Evolutionary conservation across 1,140 invertebrate species (phyloP), one percentile per base, ranked within the genome.

Genomic region (Camponotus floridanus): DNA sequence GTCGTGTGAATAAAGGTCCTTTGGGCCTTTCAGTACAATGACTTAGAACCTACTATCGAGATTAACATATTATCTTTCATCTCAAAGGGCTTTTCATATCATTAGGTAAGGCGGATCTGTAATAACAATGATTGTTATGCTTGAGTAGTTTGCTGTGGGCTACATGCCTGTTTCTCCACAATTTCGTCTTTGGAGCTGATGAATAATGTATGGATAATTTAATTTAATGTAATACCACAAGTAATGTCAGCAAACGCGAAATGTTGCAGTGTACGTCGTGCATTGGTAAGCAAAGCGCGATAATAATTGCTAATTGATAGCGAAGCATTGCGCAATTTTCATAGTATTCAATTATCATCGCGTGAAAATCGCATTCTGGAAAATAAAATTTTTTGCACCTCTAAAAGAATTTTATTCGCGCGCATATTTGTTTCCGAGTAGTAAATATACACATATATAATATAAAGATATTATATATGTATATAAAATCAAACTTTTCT

Each of bases 1-100:
- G 1, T 51, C 18, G 48, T 18, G 15, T 18, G 15, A 18, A 51
- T 51, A 4, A 15, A 39, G 11, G 59, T 31, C 51, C 74, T 68
- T 55, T 61, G 67, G 65, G 59, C 86, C 76, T 62, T 45, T 76
- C 26, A 26, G 26, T 26, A 26, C 26, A 26, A 26, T 39, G 31
- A 88, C 55, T 67, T 81, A 89, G 59, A 79, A 88, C 51, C 73
- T 88, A 81, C 62, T 55, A 88, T 81, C 70, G 57, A 87, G 85
- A 89, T 88, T 89, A 68, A 86, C 64, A 78, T 85, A 86, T 89
- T 89, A 83, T 83, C 79, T 70, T 48, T 61, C 79, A 55, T 83
- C 79, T 83, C 79, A 83, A 83, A 83, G 68, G 39, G 79, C 79
- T 83, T 83, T 83, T 83, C 79, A 83, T 83, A 68, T 83, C 68